Evolutionary conservation across 2,113 vertebrate species (phyloP), one percentile per base, ranked within the genome.

Genomic region (Lethenteron reissneri): DNA sequence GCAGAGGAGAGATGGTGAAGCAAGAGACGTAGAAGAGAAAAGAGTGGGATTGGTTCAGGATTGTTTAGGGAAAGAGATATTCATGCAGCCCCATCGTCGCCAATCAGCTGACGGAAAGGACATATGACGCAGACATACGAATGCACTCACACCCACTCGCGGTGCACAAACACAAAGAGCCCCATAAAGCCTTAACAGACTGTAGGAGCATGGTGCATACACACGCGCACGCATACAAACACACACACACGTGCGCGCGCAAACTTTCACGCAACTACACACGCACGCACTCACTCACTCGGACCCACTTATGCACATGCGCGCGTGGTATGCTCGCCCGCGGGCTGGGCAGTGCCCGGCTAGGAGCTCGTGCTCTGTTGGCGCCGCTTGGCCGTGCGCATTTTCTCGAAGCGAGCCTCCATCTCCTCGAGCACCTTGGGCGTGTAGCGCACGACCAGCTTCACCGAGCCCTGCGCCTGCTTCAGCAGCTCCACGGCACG

Each of bases 391-490:
- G 89, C 89, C 0, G 87, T 90, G 74, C 88, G 84, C 83, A 92
- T 87, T 80, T 91, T 92, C 81, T 92, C 89, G 13, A 92, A 91
- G 70, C 89, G 83, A 25, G 89, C 89, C 79, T 92, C 89, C 89
- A 91, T 92, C 74, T 92, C 88, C 78, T 92, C 89, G 58, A 92
- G 83, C 71, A 91, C 89, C 9, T 86, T 87, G 0, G 89, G 89
- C 0, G 89, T 92, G 75, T 92, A 92, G 56, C 89, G 83, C 58
- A 92, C 88, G 56, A 92, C 88, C 78, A 91, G 78, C 75, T 91
- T 91, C 73, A 91, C 89, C 0, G 88, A 88, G 57, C 86, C 85
- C 77, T 92, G 89, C 1, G 89, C 87, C 0, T 87, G 88, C 78
- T 92, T 92, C 76, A 92, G 78, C 72, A 92, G 81, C 78, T 92